phyloP scores from a whole-genome alignment of 2,888 invertebrate genomes.

The Leucania comma region DNA sequence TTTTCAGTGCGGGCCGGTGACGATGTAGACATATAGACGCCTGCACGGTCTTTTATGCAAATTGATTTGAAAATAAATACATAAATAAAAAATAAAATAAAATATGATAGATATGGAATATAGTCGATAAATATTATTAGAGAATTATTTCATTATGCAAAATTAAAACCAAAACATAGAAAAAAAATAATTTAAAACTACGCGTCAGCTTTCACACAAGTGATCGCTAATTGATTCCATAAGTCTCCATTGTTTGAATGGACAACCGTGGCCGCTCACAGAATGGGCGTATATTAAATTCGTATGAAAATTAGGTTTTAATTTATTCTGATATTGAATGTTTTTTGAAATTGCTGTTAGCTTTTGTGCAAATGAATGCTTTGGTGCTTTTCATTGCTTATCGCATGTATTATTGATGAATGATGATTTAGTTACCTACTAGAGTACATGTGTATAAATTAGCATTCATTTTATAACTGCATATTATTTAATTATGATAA shows the following conservation, averaged over 20 bases:
- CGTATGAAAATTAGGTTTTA: conserved; percentile 17
- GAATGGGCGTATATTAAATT: conserved; percentile 38
- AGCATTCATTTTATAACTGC: not conserved
- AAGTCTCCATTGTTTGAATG: conserved; percentile 45
- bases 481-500: conserved; percentile 2
- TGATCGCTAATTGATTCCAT: conserved; percentile 46
- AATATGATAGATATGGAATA: no score
- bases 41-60: no score
- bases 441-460: no score
- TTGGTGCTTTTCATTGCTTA: not conserved
- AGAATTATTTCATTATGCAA: no score
- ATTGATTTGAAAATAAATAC: no score
- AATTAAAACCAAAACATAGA: no score
- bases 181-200: no score
- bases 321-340: conserved; percentile 7
- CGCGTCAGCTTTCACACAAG: conserved; percentile 20
- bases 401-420: not conserved
- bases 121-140: no score
- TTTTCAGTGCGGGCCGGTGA: no score
- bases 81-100: no score
- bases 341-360: conserved; percentile 10
- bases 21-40: no score
- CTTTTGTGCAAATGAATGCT: not conserved
- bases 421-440: not conserved
- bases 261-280: conserved; percentile 6